These are phyloP conservation scores for Chrysogorgia sp. DNA, from an alignment of 92 coral and sea anemone genomes.

Conservation along the genomic window DNA sequence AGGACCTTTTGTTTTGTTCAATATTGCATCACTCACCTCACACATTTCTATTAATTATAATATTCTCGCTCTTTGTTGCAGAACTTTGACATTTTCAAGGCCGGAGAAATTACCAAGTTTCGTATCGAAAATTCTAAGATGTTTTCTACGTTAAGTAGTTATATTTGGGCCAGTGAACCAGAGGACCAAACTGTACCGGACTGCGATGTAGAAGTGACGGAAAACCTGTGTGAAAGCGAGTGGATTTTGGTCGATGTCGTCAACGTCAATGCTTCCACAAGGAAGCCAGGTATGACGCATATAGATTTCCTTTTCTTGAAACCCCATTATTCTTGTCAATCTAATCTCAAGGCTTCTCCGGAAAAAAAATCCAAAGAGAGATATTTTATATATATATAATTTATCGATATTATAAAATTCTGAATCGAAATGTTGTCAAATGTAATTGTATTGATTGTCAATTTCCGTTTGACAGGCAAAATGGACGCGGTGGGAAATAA, in stretches of 20 bases:
- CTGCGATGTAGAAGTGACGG: slow-evolving; percentile 65
- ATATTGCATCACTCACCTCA: slow-evolving; percentile 40
- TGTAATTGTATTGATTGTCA: background rate
- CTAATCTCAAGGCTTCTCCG: no score
- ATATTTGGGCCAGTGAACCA: slow-evolving; percentile 84
- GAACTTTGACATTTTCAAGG: background rate
- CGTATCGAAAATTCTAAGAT: slow-evolving; percentile 49
- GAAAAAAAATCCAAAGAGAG: no score
- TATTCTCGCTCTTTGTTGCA: background rate
- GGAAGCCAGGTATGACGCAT: slow-evolving; percentile 40
- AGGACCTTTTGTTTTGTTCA: background rate
- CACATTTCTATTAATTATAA: no score
- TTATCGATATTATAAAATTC: background rate
- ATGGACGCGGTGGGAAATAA: slow-evolving; percentile 7
- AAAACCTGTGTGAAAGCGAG: slow-evolving; percentile 83
- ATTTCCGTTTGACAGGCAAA: slow-evolving; percentile 33
- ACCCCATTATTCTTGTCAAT: background rate
- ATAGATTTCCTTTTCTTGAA: background rate
- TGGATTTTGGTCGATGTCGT: slow-evolving; percentile 94
- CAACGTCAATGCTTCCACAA: slow-evolving; percentile 42
- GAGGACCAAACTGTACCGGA: slow-evolving; percentile 99
- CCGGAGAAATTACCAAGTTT: slow-evolving; percentile 7
- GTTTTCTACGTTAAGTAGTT: slow-evolving; percentile 93
- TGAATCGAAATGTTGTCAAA: background rate
- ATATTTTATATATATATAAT: no score